Conservation (phyloP, 2,888 invertebrate species). For the Imbricaverruca yamaguchii region DNA sequence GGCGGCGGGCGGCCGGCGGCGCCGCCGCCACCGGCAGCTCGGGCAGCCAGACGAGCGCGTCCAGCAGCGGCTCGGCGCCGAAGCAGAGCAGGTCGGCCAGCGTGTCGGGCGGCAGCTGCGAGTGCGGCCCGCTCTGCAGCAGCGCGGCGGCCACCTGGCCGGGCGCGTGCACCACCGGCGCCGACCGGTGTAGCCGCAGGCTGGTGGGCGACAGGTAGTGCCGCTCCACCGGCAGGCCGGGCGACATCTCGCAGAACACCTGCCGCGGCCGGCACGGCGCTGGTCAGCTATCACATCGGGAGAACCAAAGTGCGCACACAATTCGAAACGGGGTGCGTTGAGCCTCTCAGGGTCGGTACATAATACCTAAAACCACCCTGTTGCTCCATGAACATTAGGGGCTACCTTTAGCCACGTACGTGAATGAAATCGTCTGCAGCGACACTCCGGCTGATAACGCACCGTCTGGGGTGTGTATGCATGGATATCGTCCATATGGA, state of each 20-base stretch:
- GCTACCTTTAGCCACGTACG: too few relatives aligned
- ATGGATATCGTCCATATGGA: too few relatives aligned
- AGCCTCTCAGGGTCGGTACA: too few relatives aligned
- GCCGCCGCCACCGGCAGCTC: not conserved
- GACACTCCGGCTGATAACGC: too few relatives aligned
- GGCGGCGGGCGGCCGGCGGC: not conserved
- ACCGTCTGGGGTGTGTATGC: too few relatives aligned
- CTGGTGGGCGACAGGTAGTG: constrained; percentile 57
- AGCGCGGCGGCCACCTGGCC: constrained; percentile 43
- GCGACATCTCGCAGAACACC: constrained; percentile 56
- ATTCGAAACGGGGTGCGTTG: too few relatives aligned
- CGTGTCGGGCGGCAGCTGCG: constrained; percentile 47
- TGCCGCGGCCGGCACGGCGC: constrained; percentile 36
- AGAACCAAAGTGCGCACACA: too few relatives aligned
- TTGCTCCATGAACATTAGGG: too few relatives aligned
- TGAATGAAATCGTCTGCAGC: too few relatives aligned
- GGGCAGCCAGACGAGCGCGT: not conserved
- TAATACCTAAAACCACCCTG: too few relatives aligned
- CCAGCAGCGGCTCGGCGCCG: constrained; percentile 47
- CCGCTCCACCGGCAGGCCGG: constrained; percentile 57
- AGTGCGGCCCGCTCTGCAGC: constrained; percentile 39
- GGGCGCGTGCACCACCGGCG: constrained; percentile 37
- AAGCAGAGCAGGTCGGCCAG: constrained; percentile 53
- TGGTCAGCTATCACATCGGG: too few relatives aligned
- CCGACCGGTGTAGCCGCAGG: constrained; percentile 43